Evolutionary conservation across 2,113 vertebrate species (phyloP), one percentile per base, ranked within the genome.

Genomic region (Ptyas mucosa): DNA sequence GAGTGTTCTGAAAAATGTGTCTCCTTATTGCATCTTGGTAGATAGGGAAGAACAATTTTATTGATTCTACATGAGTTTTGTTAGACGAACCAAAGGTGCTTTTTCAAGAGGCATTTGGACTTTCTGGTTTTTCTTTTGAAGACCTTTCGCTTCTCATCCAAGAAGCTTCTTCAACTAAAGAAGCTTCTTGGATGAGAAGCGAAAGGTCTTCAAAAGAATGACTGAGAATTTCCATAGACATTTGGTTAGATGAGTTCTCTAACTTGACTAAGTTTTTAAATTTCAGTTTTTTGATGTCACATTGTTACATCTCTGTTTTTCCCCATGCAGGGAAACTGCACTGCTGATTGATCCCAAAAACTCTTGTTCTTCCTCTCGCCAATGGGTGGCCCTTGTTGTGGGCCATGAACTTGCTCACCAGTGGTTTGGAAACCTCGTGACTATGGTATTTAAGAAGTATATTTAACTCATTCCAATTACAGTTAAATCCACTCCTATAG

Each of bases 361-460:
- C 92, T 99, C 99, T 93, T 99, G 99, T 94, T 99, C 99, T 81
- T 99, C 99, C 5, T 99, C 99, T 90, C 98, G 98, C 96, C 99
- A 99, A 97, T 99, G 99, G 99, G 99, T 99, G 96, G 99, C 99
- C 85, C 98, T 99, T 96, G 99, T 99, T 95, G 99, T 99, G 57
- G 99, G 99, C 90, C 99, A 99, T 87, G 99, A 99, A 90, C 98
- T 99, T 87, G 99, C 99, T 91, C 99, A 99, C 97, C 99, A 99
- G 98, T 99, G 99, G 99, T 99, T 99, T 94, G 99, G 99, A 94
- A 99, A 99, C 98, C 98, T 99, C 94, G 99, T 99, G 97, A 99
- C 99, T 96, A 99, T 99, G 99, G 99, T 99, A 99, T 98, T 89
- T 94, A 94, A 95, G 64, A 91, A 85, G 94, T 95, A 94, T 90